Conservation (phyloP, 2,113 vertebrate genomes). For the Climacteris rufus region DNA sequence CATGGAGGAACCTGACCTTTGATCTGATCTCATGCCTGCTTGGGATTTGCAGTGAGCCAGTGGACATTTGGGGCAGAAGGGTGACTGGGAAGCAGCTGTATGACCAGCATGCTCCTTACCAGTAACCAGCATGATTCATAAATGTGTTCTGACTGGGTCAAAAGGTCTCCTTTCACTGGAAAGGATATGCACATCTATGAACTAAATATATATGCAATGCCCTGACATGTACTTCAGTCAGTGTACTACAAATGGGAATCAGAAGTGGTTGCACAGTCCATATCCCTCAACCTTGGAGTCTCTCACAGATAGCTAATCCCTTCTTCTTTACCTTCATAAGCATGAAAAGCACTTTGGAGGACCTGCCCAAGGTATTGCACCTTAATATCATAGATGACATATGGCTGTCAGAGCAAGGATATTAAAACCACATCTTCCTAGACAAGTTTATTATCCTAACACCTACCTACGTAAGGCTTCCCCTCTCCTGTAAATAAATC, state of each 20-base stretch:
- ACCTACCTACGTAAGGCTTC: not conserved
- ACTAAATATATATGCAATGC: not conserved
- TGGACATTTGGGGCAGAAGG: not conserved
- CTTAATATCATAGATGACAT: not conserved
- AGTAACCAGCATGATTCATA: not conserved
- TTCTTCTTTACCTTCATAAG: not conserved
- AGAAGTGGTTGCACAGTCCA: accelerated
- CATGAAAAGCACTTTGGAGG: not conserved
- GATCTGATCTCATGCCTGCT: not conserved
- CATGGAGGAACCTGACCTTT: not conserved
- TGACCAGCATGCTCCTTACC: not conserved
- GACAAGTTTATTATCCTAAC: not conserved
- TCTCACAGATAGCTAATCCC: not conserved
- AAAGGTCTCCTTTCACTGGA: not conserved
- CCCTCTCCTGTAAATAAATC: not conserved
- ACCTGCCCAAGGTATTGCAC: not conserved
- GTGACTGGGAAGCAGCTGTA: not conserved
- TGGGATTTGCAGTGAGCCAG: not conserved
- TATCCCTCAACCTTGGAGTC: not conserved
- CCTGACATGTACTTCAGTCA: not conserved
- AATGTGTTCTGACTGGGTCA: not conserved
- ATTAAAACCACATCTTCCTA: not conserved
- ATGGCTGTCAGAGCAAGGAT: not conserved
- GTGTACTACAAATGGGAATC: not conserved
- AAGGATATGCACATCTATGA: not conserved